Conservation (phyloP, 2,888 invertebrate genomes). For the Macrophya annulata region DNA sequence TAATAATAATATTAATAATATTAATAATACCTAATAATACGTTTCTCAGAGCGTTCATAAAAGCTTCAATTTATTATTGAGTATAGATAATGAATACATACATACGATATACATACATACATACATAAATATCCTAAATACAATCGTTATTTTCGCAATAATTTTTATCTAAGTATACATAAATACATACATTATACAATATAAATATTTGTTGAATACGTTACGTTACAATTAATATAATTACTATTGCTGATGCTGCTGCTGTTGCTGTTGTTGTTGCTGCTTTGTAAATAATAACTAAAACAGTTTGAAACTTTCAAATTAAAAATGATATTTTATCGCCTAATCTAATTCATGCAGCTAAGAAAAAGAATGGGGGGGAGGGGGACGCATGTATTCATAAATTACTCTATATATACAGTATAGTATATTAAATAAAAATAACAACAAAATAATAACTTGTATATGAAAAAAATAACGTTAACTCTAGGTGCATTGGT, state of each 20-base stretch:
- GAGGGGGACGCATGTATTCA: no score
- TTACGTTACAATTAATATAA: neutral
- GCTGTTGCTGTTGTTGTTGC: neutral
- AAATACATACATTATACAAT: neutral
- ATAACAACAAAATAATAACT: no score
- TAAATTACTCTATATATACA: no score
- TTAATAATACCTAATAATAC: neutral
- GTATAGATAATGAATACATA: neutral
- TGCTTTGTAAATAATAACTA: neutral
- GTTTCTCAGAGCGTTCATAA: neutral
- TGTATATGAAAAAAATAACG: neutral
- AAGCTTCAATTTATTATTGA: neutral
- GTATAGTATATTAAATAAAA: neutral
- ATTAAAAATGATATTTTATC: constrained; percentile 5
- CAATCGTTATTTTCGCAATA: constrained; percentile 33
- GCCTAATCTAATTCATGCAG: neutral
- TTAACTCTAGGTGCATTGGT: constrained; percentile 17
- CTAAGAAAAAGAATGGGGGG: no score
- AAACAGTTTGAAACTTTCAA: neutral
- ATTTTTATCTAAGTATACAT: neutral
- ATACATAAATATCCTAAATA: neutral
- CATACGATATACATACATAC: neutral
- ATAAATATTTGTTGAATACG: constrained; percentile 5
- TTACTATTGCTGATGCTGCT: no score
- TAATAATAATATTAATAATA: neutral